Conservation (phyloP, 2,888 invertebrate genomes). For the Euproctis similis region DNA sequence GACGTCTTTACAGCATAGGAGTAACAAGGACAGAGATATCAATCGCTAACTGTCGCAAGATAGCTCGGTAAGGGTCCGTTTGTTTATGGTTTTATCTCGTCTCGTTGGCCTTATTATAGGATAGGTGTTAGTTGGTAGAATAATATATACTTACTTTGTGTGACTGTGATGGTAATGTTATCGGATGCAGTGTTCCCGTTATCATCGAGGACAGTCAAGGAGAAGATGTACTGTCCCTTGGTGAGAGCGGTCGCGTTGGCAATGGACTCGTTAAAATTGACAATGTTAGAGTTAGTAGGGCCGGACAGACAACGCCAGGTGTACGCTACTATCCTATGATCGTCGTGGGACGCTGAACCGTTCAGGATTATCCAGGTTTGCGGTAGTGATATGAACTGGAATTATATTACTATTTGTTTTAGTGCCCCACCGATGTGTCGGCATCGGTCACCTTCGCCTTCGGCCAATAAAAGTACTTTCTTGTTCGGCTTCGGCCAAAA, state of each 20-base stretch:
- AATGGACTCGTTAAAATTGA: constrained; percentile 76
- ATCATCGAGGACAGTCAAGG: constrained; percentile 88
- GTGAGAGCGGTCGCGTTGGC: constrained; percentile 88
- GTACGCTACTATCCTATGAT: constrained; percentile 87
- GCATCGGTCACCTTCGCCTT: too few species aligned
- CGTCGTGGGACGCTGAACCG: constrained; percentile 88
- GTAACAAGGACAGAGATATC: too few species aligned
- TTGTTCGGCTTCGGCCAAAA: too few species aligned
- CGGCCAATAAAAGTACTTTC: too few species aligned
- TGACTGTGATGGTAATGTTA: constrained; percentile 84
- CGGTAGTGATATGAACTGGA: constrained; percentile 87
- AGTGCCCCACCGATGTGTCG: too few species aligned
- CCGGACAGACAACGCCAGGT: constrained; percentile 88
- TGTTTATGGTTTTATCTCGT: too few species aligned
- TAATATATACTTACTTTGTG: constrained; percentile 82
- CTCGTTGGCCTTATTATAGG: too few species aligned
- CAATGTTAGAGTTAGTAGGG: constrained; percentile 75
- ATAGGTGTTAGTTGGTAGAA: background rate
- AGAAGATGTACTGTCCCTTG: constrained; percentile 88
- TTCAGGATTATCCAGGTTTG: constrained; percentile 87
- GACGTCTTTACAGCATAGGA: too few species aligned
- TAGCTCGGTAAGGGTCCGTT: too few species aligned
- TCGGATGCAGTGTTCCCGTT: constrained; percentile 87
- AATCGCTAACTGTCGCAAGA: too few species aligned
- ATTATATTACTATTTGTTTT: constrained; percentile 26